Percentiles rank a stretch among this genome's conserved stretches.
These are phyloP conservation scores for Gopherus evgoodei DNA, from an alignment of 2,113 vertebrate species.

Conservation along the genomic window DNA sequence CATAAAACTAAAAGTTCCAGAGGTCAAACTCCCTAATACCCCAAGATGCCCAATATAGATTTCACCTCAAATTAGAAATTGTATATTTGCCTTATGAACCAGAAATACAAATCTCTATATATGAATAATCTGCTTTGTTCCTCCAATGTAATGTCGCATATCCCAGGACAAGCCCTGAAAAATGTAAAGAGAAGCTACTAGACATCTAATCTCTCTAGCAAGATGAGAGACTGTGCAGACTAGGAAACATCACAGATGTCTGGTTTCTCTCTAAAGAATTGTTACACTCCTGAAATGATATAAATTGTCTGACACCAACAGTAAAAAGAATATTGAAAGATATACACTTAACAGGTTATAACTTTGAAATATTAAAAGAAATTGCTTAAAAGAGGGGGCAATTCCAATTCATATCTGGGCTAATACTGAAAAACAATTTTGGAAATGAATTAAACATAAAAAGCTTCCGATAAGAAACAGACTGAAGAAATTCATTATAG, in stretches of 20 bases:
- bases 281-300: not conserved
- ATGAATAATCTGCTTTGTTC: not conserved
- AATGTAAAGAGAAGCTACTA: not conserved
- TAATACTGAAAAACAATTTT: not conserved
- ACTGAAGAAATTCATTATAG: not conserved
- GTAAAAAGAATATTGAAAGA: not conserved
- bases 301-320: not conserved
- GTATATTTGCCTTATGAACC: not conserved
- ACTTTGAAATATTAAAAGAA: not conserved
- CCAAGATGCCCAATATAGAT: not conserved
- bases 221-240: fast-evolving
- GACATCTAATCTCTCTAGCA: not conserved
- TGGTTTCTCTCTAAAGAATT: not conserved
- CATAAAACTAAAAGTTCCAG: not conserved
- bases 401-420: not conserved
- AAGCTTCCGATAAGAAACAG: not conserved
- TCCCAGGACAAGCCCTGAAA: not conserved
- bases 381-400: not conserved
- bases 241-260: not conserved
- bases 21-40: not conserved
- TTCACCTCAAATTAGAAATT: not conserved
- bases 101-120: not conserved
- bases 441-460: not conserved
- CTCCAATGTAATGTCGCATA: not conserved
- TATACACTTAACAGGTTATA: not conserved